A percentile compares a stretch with the other conserved stretches of the same genome.
Conservation (phyloP, 2,888 invertebrate genomes). For the Nipponacmea schrenckii region DNA sequence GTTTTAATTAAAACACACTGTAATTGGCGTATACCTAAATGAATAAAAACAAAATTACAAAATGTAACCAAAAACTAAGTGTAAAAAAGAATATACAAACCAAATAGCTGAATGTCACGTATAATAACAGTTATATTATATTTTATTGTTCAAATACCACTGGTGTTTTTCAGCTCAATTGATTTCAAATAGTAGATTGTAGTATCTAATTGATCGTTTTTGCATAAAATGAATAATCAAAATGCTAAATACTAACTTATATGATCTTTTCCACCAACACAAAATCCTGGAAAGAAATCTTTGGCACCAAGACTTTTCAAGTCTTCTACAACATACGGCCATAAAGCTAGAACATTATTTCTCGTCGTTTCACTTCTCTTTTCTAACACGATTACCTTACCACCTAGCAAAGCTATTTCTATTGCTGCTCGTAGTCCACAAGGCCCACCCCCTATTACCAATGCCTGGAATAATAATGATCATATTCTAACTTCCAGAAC, state of each 20-base stretch:
- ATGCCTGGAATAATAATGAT: constrained; percentile 70
- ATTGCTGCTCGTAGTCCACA: constrained; percentile 95
- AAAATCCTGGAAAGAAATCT: constrained; percentile 99
- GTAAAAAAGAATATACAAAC: too few relatives aligned
- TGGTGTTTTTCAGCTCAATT: too few relatives aligned
- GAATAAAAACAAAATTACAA: constrained; percentile 13
- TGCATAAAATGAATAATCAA: too few relatives aligned
- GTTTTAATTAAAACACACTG: constrained; percentile 97
- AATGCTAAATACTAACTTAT: constrained; percentile 84
- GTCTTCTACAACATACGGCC: constrained; percentile 98
- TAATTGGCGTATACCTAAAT: constrained; percentile 84
- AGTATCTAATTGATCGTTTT: too few relatives aligned
- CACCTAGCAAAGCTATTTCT: constrained; percentile 94
- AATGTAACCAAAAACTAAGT: too few relatives aligned
- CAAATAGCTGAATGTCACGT: too few relatives aligned
- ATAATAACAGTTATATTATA: too few relatives aligned
- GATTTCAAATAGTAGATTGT: too few relatives aligned
- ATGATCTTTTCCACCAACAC: constrained; percentile 97
- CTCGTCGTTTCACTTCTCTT: constrained; percentile 81
- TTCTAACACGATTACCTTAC: constrained; percentile 90
- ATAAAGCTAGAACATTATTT: constrained; percentile 96
- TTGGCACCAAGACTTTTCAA: constrained; percentile 92
- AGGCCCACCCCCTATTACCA: constrained; percentile 97
- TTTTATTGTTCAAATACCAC: too few relatives aligned
- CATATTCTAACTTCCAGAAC: too few relatives aligned